These are phyloP conservation scores for Drosophila austrosaltans DNA, from an alignment of 2,888 invertebrate genomes.

Conservation along the genomic window DNA sequence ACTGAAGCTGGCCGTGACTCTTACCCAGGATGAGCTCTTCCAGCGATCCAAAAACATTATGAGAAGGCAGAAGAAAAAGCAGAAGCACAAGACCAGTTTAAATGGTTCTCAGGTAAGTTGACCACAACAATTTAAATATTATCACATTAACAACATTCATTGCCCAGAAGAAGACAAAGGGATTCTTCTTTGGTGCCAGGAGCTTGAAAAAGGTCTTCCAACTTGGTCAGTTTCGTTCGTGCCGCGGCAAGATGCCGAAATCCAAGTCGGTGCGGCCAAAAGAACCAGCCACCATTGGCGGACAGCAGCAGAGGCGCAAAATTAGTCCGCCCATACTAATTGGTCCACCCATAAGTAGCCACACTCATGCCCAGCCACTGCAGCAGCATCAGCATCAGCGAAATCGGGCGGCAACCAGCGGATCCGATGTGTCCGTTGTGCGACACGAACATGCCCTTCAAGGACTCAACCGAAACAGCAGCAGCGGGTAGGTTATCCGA, in stretches of 20 bases:
- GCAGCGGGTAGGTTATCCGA: constrained; percentile 84
- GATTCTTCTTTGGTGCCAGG: constrained; percentile 86
- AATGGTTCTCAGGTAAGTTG: constrained; percentile 67
- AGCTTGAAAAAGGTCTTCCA: constrained; percentile 87
- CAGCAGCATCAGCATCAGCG: constrained; percentile 81
- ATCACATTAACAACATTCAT: not conserved
- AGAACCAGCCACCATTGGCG: constrained; percentile 57
- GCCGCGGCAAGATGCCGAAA: constrained; percentile 79
- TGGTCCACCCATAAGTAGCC: constrained; percentile 64
- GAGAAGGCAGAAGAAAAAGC: constrained; percentile 91
- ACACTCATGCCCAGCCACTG: constrained; percentile 51
- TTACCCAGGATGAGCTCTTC: constrained; percentile 96
- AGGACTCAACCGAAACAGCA: constrained; percentile 87
- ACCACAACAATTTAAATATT: not conserved
- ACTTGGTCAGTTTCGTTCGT: constrained; percentile 83
- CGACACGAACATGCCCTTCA: constrained; percentile 85
- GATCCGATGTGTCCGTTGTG: constrained; percentile 87
- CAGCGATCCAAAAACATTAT: constrained; percentile 95
- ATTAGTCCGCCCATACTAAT: constrained; percentile 64
- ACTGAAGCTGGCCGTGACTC: constrained; percentile 92
- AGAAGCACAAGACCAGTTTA: constrained; percentile 84
- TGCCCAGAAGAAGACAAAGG: constrained; percentile 85
- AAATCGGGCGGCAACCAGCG: constrained; percentile 86
- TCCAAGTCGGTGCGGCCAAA: constrained; percentile 62
- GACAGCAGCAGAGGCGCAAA: constrained; percentile 44